Evolutionary conservation across 1,140 invertebrate genomes (phyloP).

Genomic region (Aphaenogaster ashmeadi): DNA sequence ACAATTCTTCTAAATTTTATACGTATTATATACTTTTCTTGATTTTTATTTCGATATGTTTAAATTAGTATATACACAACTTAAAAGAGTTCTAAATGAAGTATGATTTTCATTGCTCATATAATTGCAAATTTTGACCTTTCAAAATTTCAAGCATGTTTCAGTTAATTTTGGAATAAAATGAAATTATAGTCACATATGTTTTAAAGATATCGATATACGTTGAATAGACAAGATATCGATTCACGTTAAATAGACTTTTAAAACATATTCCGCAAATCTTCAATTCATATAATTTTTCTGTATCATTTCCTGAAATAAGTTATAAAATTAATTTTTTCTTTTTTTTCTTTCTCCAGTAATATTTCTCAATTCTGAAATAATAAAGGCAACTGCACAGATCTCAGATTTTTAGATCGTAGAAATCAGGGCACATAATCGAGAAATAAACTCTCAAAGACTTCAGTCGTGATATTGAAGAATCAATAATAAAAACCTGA

Average conservation of each 20-base stretch:
- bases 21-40: neutral
- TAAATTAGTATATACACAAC: neutral
- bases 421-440: conserved; percentile 11
- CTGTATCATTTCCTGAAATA: neutral
- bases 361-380: conserved; percentile 4
- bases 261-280: neutral
- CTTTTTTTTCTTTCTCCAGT: neutral
- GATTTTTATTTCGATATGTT: neutral
- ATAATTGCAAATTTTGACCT: conserved; percentile 10
- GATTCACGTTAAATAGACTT: neutral
- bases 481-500: conserved; percentile 4
- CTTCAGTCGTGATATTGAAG: neutral
- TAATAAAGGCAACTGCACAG: neutral
- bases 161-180: neutral
- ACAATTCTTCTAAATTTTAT: neutral
- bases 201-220: neutral
- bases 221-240: too few species aligned
- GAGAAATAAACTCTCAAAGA: neutral
- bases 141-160: conserved; percentile 4
- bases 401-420: neutral
- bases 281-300: neutral
- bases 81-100: neutral
- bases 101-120: neutral
- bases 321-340: neutral
- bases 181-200: neutral